Conservation (phyloP, 2,113 vertebrate species). For the Parus major region DNA sequence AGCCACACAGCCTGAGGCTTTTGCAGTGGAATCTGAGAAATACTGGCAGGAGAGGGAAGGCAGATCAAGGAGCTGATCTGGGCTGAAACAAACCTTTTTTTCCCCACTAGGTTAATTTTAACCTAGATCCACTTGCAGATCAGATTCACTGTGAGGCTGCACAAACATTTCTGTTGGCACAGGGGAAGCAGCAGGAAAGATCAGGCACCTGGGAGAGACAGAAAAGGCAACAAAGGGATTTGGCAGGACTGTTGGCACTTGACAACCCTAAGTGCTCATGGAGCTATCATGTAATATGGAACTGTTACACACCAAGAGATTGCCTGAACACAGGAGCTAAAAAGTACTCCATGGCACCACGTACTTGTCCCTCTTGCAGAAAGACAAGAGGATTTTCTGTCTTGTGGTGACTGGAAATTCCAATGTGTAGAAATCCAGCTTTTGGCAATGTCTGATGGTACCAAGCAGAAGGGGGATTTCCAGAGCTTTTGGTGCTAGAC, state of each 20-base stretch:
- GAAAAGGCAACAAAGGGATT: constrained; percentile 27
- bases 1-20: neutral
- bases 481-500: neutral
- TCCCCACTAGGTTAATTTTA: constrained; percentile 22
- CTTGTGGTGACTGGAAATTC: neutral
- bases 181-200: neutral
- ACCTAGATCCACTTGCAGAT: neutral
- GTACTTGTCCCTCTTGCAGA: neutral
- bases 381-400: neutral
- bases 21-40: neutral
- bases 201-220: constrained; percentile 42
- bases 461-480: neutral
- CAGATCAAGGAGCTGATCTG: neutral
- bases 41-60: neutral
- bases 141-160: constrained; percentile 20
- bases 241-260: constrained; percentile 17
- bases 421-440: neutral
- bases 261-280: neutral
- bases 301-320: neutral
- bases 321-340: neutral
- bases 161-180: constrained; percentile 63
- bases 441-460: neutral
- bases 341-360: neutral
- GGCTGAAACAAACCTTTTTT: neutral
- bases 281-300: constrained; percentile 3